These are phyloP conservation scores for Hirtodrosophila trivittata DNA, from an alignment of 2,888 invertebrate species.

Conservation along the genomic window DNA sequence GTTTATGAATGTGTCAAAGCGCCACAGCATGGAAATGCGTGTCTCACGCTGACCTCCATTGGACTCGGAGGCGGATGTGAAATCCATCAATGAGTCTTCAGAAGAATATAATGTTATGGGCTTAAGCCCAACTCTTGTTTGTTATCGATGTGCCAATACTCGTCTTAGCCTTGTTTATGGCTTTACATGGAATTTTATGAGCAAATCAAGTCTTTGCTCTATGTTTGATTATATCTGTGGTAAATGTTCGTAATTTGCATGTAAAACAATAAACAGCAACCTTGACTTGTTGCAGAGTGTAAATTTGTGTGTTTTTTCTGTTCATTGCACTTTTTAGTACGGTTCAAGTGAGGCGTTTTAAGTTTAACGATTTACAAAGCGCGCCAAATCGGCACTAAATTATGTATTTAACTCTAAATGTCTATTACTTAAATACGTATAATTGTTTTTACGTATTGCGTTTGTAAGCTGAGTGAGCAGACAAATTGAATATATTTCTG, in stretches of 20 bases:
- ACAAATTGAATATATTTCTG: conserved; percentile 38
- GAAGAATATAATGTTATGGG: conserved; percentile 17
- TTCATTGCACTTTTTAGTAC: conserved; percentile 28
- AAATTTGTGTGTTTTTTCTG: background rate
- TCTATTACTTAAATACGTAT: conserved; percentile 19
- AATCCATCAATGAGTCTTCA: conserved; percentile 40
- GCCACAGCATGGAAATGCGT: conserved; percentile 30
- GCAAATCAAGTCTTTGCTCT: conserved; percentile 9
- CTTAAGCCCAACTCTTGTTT: conserved; percentile 2
- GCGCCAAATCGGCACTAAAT: conserved; percentile 38
- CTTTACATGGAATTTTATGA: conserved; percentile 26
- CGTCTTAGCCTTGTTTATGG: conserved; percentile 15
- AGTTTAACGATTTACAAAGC: conserved; percentile 29
- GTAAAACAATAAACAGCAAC: conserved; percentile 30
- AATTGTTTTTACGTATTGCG: conserved; percentile 32
- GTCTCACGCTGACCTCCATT: conserved; percentile 15
- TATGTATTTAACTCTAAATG: conserved; percentile 49
- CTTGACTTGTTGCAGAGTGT: conserved; percentile 30
- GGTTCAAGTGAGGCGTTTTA: conserved; percentile 14
- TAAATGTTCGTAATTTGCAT: conserved; percentile 54
- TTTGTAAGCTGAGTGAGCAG: too few species aligned
- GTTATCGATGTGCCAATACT: conserved; percentile 7
- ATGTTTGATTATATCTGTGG: conserved; percentile 26
- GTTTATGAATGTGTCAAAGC: conserved; percentile 33
- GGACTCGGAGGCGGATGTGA: conserved; percentile 56